Evolutionary conservation across 1,140 invertebrate genomes (phyloP), one percentile per base, ranked within the genome.

Genomic region (Pteromalus puparum): DNA sequence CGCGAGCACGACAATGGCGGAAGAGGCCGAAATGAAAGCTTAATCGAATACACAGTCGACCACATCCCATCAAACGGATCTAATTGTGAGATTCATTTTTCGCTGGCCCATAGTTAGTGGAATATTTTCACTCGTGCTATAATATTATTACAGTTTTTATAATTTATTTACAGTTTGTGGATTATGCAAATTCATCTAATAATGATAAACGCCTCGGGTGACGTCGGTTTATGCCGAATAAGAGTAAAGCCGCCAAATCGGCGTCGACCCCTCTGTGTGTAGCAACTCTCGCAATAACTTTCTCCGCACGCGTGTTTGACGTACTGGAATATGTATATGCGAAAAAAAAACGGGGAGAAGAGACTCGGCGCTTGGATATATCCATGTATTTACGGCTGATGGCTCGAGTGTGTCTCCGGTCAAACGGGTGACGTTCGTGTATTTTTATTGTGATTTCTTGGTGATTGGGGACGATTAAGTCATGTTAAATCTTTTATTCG

Each of bases 21-120:
- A 48, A 53, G n/a, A 53, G 73, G 28, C 53, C 30, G 65, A 80
- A 78, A 80, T 46, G 78, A 80, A 70, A 80, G 65, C 78, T 80
- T 80, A 68, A 80, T 70, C 70, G 67, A 68, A 67, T 80, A 70
- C 38, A 70, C 78, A 30, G 12, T 9, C 72, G 34, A 38, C 72
- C 34, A 21, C 24, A 70, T 28, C 30, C n/a, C n/a, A 42, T 76
- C 42, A 48, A 76, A 48, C n/a, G 26, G 15, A 4, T 76, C 42
- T 76, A 48, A 76, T 76, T 24, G 42, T 2, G 10, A 46, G 74
- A 9, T 30, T 75, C 38, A 75, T 75, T 76, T 76, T 76, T 76
- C n/a, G n/a, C n/a, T n/a, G n/a, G n/a, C n/a, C n/a, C n/a, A n/a
- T n/a, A n/a, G n/a, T n/a, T n/a, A n/a, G n/a, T n/a, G n/a, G n/a